phyloP scores from a whole-genome alignment of 1,140 invertebrate genomes.

The Cydia amplana region DNA sequence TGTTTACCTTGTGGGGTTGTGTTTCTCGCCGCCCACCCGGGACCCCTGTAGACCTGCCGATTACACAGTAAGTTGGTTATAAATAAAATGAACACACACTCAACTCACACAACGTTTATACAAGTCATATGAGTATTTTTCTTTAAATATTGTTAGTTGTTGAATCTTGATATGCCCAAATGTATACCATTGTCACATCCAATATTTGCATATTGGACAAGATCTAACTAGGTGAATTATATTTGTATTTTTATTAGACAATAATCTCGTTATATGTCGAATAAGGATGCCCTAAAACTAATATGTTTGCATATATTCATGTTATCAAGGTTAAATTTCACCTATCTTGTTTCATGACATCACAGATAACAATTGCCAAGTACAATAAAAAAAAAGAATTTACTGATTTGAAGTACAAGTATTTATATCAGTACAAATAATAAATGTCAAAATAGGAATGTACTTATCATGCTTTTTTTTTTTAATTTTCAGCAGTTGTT shows the following conservation, averaged over 20 bases:
- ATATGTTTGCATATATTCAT: neutral
- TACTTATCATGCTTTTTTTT: slow-evolving; percentile 32
- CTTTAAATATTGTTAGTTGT: no score
- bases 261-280: neutral
- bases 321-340: neutral
- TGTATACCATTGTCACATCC: no score
- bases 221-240: no score
- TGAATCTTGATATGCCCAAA: no score
- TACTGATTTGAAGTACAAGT: neutral
- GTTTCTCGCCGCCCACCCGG: slow-evolving; percentile 69
- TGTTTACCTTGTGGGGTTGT: slow-evolving; percentile 69
- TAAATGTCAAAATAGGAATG: no score
- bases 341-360: neutral
- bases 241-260: neutral
- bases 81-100: neutral
- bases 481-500: slow-evolving; percentile 67
- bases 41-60: slow-evolving; percentile 71
- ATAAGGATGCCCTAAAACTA: neutral
- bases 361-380: neutral
- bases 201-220: no score
- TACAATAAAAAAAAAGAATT: neutral
- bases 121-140: no score
- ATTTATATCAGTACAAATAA: no score
- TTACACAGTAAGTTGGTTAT: slow-evolving; percentile 63
- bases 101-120: neutral